Evolutionary conservation across 2,888 invertebrate species (phyloP), one percentile per base, ranked within the genome.

Genomic region (Marronus borbonicus): DNA sequence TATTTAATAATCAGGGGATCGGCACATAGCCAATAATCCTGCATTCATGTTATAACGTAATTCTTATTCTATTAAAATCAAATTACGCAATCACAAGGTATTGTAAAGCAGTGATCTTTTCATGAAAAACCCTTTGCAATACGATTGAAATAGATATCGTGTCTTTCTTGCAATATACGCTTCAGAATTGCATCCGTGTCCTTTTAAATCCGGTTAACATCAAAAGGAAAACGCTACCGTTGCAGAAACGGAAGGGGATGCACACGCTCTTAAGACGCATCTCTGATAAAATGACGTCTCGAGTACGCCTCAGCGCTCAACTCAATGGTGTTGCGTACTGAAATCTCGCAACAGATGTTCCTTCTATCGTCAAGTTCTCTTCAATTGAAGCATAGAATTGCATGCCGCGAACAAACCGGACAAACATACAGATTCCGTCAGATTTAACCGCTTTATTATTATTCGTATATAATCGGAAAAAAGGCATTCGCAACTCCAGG

Each of bases 231-330:
- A 66, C 52, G 31, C 20, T 52, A n/a, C 39, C 20, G 31, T 62
- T 78, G 79, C 77, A 78, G 69, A 70, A 65, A 76, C 49, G 70
- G 77, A 78, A 78, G 70, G 77, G 70, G 77, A 70, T 77, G 70
- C 70, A 77, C 70, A 62, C 49, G 77, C 62, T 69, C 62, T 60
- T 62, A 69, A 75, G 49, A 78, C 64, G 77, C 76, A 78, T 80
- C 78, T 80, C 76, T 72, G 72, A 72, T 39, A 58, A 39, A 39
- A 72, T 31, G 72, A 72, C 77, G 76, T 78, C 74, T 78, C 69
- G 74, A 78, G 70, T 72, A 80, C 80, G 79, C 79, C 79, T 81
- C 81, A 79, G 77, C 72, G 78, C 76, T 76, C 79, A 72, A 80
- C 77, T 79, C 81, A 80, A 80, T 81, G 80, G 69, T 55, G 77